phyloP scores from a whole-genome alignment of 2,888 invertebrate genomes.

The Pelosia muscerda region DNA sequence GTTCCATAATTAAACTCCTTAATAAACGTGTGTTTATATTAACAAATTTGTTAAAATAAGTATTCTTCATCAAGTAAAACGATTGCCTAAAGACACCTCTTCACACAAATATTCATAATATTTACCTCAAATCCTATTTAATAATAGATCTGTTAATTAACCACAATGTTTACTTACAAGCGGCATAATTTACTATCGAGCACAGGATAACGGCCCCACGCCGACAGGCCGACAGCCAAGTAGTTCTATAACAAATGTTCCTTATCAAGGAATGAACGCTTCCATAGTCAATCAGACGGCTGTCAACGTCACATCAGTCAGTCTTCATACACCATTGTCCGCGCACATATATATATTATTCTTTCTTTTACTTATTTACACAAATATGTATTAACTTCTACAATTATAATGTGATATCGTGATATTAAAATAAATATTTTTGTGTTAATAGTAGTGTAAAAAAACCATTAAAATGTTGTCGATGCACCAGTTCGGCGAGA shows the following conservation, averaged over 20 bases:
- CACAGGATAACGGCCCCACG: conserved; percentile 40
- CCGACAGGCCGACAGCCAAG: conserved; percentile 16
- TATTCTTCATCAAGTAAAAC: neutral
- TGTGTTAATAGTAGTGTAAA: conserved; percentile 40
- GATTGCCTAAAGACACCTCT: neutral
- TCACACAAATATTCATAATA: conserved; percentile 9
- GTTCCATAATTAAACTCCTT: no score
- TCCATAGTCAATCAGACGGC: conserved; percentile 13
- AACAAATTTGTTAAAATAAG: neutral
- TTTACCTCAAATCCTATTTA: conserved; percentile 15
- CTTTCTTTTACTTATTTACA: conserved; percentile 11
- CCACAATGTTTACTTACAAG: conserved; percentile 23
- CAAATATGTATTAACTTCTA: conserved; percentile 16
- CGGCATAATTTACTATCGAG: conserved; percentile 23
- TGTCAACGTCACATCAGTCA: conserved; percentile 23
- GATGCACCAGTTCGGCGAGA: conserved; percentile 67
- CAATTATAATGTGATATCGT: conserved; percentile 32
- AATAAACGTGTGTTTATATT: neutral
- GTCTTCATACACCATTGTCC: conserved; percentile 23
- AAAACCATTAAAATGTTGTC: conserved; percentile 70
- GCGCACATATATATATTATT: conserved; percentile 18
- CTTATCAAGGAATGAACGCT: conserved; percentile 25
- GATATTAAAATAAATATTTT: conserved; percentile 24
- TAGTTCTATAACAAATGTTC: conserved; percentile 17
- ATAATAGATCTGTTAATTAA: conserved; percentile 21